Evolutionary conservation across 2,113 vertebrate species (phyloP), one percentile per base, ranked within the genome.

Genomic region (Oncorhynchus mykiss): DNA sequence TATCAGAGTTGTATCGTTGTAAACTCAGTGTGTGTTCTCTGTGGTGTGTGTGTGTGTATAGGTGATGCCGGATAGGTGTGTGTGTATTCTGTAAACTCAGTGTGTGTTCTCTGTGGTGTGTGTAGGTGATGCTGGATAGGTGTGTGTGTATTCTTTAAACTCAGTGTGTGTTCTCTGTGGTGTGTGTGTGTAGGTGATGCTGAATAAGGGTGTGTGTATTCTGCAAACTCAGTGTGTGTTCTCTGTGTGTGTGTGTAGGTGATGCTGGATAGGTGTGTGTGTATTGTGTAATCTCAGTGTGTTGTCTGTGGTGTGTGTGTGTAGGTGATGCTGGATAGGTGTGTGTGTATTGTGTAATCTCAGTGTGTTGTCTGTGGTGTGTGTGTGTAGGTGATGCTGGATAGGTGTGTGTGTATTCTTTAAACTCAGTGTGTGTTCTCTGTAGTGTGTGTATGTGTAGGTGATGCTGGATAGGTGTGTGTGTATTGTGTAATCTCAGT

Each of bases 401-500:
- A 27, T 2, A 27, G 27, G 27, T 27, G 27, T 27, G 27, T 27
- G 27, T 27, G 27, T 27, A 27, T 27, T 27, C 2, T 27, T 2
- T 27, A 27, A 27, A 3, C 27, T 27, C 27, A 27, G 27, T 27
- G 27, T n/a, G n/a, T 27, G 27, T 27, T 27, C 2, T 27, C 27
- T 27, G 27, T 27, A n/a, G n/a, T n/a, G n/a, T n/a, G 27, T 29
- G 48, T 57, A 51, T 29, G 71, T 51, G 3, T 51, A 99, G 98
- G 98, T 99, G 48, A 99, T 99, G 98, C 87, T 99, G 93, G 98
- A 99, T 34, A 34, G 25, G 14, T 20, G 45, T 70, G n/a, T n/a
- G 45, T 70, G 48, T 71, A 45, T 1, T 25, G 24, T 25, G 24
- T 25, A 25, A 25, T 62, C 24, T 25, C 24, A 25, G 24, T 25